Percentiles rank a stretch among this genome's conserved stretches.
Evolutionary conservation across 2,113 vertebrate species (phyloP).

Genomic region (Bungarus multicinctus): DNA sequence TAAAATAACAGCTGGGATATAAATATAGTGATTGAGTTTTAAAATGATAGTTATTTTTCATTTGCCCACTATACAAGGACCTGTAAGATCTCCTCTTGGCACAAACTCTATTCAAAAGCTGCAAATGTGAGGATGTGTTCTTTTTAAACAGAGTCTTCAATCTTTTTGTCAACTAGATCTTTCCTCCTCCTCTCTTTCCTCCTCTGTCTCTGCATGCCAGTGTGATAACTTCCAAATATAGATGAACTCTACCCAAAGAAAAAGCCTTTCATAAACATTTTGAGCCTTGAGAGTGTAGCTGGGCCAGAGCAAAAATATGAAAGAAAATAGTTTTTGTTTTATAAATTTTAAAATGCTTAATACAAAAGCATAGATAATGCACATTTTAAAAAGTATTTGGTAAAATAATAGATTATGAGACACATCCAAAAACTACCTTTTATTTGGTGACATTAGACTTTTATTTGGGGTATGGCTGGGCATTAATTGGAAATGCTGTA

Average conservation of each 20-base stretch:
- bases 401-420: neutral
- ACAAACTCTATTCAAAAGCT: neutral
- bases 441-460: neutral
- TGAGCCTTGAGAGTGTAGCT: neutral
- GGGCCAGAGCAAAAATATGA: neutral
- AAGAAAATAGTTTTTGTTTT: neutral
- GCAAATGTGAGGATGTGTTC: neutral
- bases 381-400: neutral
- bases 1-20: slow-evolving; percentile 18
- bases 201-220: neutral
- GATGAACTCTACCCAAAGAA: neutral
- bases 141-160: neutral
- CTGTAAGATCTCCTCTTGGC: neutral
- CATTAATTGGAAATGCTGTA: neutral
- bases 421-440: neutral
- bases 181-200: neutral
- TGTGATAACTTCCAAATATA: neutral
- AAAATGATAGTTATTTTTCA: slow-evolving; percentile 29
- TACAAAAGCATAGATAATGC: neutral
- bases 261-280: neutral
- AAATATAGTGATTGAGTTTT: slow-evolving; percentile 9
- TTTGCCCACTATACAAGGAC: neutral
- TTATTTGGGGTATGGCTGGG: neutral
- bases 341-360: neutral
- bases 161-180: neutral